Percentiles rank a stretch among this genome's conserved stretches.
phyloP scores from a whole-genome alignment of 2,888 invertebrate species.

The Lasioglossum calceatum region DNA sequence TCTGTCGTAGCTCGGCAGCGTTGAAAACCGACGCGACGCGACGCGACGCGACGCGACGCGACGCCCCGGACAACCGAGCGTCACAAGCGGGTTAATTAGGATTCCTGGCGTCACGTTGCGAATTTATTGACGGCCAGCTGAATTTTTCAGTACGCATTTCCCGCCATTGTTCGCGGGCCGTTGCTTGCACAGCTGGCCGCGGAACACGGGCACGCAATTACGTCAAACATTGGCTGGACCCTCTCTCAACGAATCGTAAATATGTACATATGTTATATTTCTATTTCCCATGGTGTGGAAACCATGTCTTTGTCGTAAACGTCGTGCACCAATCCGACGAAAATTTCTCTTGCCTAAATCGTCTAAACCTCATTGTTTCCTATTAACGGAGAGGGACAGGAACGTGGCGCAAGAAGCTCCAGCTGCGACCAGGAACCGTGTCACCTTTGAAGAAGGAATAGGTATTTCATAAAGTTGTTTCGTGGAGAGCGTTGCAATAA shows the following conservation, averaged over 20 bases:
- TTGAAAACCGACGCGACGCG: background rate
- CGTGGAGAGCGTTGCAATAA: background rate
- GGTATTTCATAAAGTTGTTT: conserved; percentile 2
- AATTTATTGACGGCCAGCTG: conserved; percentile 62
- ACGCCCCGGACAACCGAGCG: background rate
- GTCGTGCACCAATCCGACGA: background rate
- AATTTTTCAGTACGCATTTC: conserved; percentile 75
- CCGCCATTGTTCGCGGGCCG: conserved; percentile 73
- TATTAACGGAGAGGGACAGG: background rate
- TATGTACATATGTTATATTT: conserved; percentile 14
- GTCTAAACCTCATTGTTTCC: background rate
- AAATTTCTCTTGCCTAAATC: conserved; percentile 9
- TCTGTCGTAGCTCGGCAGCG: background rate
- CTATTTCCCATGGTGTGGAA: conserved; percentile 10
- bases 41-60: no score
- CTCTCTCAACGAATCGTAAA: conserved; percentile 19
- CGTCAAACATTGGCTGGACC: conserved; percentile 60
- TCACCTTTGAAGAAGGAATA: background rate
- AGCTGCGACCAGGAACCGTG: background rate
- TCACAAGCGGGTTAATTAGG: conserved; percentile 54
- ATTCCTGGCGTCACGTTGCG: conserved; percentile 53
- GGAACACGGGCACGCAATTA: conserved; percentile 50
- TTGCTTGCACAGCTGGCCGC: conserved; percentile 47
- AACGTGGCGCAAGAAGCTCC: conserved; percentile 8
- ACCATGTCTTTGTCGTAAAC: background rate